Evolutionary conservation across 2,888 invertebrate genomes (phyloP), one percentile per base, ranked within the genome.

Genomic region (Cactoblastis cactorum): DNA sequence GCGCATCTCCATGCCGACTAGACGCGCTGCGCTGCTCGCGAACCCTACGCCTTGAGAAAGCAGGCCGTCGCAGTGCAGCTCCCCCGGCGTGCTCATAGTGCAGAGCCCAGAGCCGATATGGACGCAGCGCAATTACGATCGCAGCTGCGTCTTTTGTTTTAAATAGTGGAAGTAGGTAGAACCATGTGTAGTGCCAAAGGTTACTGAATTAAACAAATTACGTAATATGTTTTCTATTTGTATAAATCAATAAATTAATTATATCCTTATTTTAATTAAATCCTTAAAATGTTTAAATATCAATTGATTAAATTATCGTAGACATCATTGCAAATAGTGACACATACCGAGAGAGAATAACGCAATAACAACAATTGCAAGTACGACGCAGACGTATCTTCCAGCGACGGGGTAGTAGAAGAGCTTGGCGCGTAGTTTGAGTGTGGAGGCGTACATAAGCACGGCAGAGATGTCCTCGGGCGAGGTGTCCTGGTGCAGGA

Each of bases 401-500:
- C 93, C 93, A 17, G 93, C 93, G 52, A 96, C 91, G 6, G 95
- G 95, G 67, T 94, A 92, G 69, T 92, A 91, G 74, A 94, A 95
- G 1, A 96, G 85, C 72, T 93, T 93, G 1, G 95, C 96, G 54
- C 92, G 92, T 76, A 96, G 92, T 63, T 92, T 92, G 47, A 96
- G 83, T 38, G 94, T 94, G 1, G 95, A 93, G 0, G 95, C 93
- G 74, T 94, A 96, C 58, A 95, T 83, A 22, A 96, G 89, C 53
- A 96, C 92, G 0, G 95, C 93, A 65, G 94, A 93, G 61, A 96
- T 91, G 82, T 96, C 95, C 61, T 92, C 92, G 47, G 92, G 92
- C 0, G 95, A 91, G 6, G 95, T 94, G 65, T 93, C 93, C 74
- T 95, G 95, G 80, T 96, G 95, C 1, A 95, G 93, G 72, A 95